phyloP scores from a whole-genome alignment of 2,113 vertebrate species.

The Sinocyclocheilus anophthalmus region DNA sequence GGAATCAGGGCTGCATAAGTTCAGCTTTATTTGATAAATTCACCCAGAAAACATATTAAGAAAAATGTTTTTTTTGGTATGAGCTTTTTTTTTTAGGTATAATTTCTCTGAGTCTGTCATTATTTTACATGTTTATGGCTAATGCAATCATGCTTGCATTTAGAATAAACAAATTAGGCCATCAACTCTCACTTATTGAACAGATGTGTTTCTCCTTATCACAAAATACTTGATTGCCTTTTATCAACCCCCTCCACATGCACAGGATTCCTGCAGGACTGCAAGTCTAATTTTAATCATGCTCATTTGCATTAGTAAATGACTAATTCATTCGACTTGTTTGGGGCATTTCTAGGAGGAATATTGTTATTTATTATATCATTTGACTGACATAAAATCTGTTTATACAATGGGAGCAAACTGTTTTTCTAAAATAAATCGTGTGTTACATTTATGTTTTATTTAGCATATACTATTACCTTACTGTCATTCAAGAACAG shows the following conservation, averaged over 20 bases:
- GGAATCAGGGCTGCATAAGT: no score
- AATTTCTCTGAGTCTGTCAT: conserved; percentile 1
- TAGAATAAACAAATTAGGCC: conserved; percentile 49
- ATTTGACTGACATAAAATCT: conserved; percentile 40
- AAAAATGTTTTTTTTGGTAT: neutral
- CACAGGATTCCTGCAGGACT: neutral
- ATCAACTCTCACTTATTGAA: conserved; percentile 42
- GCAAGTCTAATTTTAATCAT: conserved; percentile 50
- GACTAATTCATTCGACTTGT: conserved; percentile 55
- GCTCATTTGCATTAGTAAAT: conserved; percentile 55
- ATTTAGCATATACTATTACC: neutral
- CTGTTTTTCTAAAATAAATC: neutral
- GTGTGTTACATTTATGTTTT: neutral
- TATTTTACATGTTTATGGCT: conserved; percentile 18
- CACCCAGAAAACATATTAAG: neutral
- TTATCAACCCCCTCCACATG: conserved; percentile 46
- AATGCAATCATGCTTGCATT: conserved; percentile 40
- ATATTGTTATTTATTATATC: conserved; percentile 48
- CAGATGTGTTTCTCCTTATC: conserved; percentile 47
- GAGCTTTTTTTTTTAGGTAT: neutral
- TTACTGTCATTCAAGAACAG: neutral
- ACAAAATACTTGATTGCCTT: conserved; percentile 51
- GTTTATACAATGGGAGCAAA: neutral
- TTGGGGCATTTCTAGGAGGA: conserved; percentile 42
- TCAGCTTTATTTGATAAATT: neutral